These are phyloP conservation scores for Nycticebus coucang DNA, from an alignment of 2,113 vertebrate genomes.

Conservation along the genomic window DNA sequence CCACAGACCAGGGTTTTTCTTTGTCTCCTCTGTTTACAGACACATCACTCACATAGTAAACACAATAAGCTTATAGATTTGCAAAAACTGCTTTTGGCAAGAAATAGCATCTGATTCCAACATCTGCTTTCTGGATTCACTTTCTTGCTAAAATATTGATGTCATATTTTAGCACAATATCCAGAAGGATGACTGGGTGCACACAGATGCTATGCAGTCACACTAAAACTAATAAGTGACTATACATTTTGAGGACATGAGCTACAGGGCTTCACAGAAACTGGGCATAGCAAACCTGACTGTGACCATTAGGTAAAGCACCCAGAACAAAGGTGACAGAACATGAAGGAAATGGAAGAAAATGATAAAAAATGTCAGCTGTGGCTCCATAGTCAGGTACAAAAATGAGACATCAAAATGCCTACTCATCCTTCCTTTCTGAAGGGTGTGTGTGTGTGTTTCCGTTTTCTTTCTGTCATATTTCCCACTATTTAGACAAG, in stretches of 20 bases:
- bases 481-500: neutral
- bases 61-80: neutral
- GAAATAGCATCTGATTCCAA: neutral
- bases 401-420: neutral
- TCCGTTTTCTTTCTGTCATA: neutral
- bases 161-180: neutral
- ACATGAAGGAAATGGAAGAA: neutral
- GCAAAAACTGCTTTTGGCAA: neutral
- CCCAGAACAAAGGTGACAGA: neutral
- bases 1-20: neutral
- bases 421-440: neutral
- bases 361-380: neutral
- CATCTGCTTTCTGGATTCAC: neutral
- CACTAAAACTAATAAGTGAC: neutral
- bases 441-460: neutral
- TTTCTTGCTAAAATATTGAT: neutral
- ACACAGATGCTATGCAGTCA: neutral
- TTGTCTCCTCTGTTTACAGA: neutral
- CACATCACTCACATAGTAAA: neutral
- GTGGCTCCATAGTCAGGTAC: neutral
- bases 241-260: neutral
- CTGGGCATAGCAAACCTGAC: neutral
- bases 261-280: neutral
- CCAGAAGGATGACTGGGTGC: neutral
- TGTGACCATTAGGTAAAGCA: neutral